A percentile compares a stretch with the other conserved stretches of the same genome.
Conservation (phyloP, 2,888 invertebrate genomes). For the Ichneumoninae sp. region DNA sequence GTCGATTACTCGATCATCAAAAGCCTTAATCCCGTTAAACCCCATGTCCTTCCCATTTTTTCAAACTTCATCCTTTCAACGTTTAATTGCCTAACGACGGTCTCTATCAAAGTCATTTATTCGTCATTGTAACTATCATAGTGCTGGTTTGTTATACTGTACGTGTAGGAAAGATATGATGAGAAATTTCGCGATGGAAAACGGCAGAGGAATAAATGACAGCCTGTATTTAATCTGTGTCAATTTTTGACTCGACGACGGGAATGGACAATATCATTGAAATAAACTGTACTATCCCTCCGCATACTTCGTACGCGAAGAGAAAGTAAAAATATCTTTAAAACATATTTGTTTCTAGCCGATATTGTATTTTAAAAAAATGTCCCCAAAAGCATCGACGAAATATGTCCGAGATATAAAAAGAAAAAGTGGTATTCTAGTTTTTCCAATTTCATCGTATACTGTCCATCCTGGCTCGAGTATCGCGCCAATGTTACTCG, state of each 20-base stretch:
- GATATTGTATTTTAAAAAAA: background rate
- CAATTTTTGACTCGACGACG: conserved; percentile 28
- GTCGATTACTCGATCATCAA: conserved; percentile 14
- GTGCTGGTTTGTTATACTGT: conserved; percentile 37
- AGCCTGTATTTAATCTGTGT: conserved; percentile 43
- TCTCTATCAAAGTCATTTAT: conserved; percentile 34
- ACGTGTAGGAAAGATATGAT: conserved; percentile 21
- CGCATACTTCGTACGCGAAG: background rate
- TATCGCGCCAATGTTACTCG: conserved; percentile 4
- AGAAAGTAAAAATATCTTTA: background rate
- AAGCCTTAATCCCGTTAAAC: background rate
- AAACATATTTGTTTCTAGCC: background rate
- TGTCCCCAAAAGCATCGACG: background rate
- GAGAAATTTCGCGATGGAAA: conserved; percentile 12
- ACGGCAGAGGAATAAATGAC: background rate
- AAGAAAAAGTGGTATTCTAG: background rate
- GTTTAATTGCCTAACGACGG: conserved; percentile 10
- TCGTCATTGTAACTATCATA: conserved; percentile 61
- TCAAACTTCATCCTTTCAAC: background rate
- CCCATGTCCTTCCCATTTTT: conserved; percentile 2
- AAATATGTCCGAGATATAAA: background rate
- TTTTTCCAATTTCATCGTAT: conserved; percentile 16
- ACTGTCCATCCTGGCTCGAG: background rate
- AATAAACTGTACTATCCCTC: background rate
- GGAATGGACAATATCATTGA: background rate